Evolutionary conservation across 2,113 vertebrate species (phyloP).

Genomic region (Clarias macrocephalus): DNA sequence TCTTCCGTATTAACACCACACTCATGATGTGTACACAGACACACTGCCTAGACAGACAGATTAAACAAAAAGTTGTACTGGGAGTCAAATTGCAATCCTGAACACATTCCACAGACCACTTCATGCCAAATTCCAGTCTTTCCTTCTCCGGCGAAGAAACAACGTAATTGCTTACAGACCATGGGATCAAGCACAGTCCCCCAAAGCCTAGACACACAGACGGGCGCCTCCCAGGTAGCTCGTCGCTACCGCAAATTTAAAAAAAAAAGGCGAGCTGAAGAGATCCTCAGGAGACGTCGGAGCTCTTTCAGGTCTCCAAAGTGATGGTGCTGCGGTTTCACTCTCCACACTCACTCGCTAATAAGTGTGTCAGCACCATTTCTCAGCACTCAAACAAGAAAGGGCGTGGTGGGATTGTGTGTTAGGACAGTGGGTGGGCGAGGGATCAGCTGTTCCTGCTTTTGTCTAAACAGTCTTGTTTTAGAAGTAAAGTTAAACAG

Average conservation of each 20-base stretch:
- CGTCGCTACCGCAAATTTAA: background rate
- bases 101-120: background rate
- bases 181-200: background rate
- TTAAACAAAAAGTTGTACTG: background rate
- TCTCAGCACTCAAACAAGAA: slow-evolving; percentile 20
- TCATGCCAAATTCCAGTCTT: slow-evolving; percentile 13
- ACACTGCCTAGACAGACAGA: background rate
- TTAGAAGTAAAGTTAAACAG: background rate
- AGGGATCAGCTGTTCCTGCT: slow-evolving; percentile 19
- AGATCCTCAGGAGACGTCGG: background rate
- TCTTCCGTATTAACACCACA: background rate
- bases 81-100: background rate
- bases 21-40: background rate
- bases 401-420: slow-evolving; percentile 3
- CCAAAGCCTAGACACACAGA: slow-evolving; percentile 11
- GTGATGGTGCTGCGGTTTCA: background rate
- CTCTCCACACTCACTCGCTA: slow-evolving; percentile 5
- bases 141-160: background rate
- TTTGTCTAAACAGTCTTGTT: background rate
- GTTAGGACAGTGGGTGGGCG: background rate
- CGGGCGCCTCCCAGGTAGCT: background rate
- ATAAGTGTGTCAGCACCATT: background rate
- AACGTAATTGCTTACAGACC: slow-evolving; percentile 22
- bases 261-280: background rate
- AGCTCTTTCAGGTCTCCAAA: background rate